Evolutionary conservation across 2,888 invertebrate species (phyloP), one percentile per base, ranked within the genome.

Genomic region (Megaustenia siamemsis): DNA sequence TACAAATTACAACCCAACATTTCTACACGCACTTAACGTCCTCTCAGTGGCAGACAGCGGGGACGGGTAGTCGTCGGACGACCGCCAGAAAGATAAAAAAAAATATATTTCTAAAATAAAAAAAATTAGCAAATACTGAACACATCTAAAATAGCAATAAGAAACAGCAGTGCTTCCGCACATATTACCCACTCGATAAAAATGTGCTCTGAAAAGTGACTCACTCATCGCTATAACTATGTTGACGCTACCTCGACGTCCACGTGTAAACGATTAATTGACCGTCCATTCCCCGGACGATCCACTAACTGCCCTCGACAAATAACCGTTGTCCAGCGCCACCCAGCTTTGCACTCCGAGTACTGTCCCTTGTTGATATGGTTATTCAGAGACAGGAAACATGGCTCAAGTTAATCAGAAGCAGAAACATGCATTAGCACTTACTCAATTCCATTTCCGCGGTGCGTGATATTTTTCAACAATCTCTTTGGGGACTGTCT

Each of bases 341-440:
- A n/a, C 45, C n/a, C 63, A 32, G 32, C 15, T 63, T 32, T 63
- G 60, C 60, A 60, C 60, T 40, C 69, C 18, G 32, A 32, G n/a
- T 43, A n/a, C 6, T 71, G 24, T 45, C n/a, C 45, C 24, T 43
- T 71, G n/a, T n/a, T n/a, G 71, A 3, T 10, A 10, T 28, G 1
- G n/a, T n/a, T 71, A 43, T 71, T n/a, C n/a, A 43, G 40, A 45
- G n/a, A n/a, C 45, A 43, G 28, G 45, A 43, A 71, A n/a, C 24
- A 63, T 10, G 6, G 28, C 6, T 3, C 43, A n/a, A 12, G 8
- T 15, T 24, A 15, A 71, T n/a, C 71, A 28, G 43, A 45, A 3
- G 28, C 71, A 6, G 43, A n/a, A n/a, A 71, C 45, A 71, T 43
- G 71, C 8, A 71, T 24, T 24, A 43, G 71, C 71, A n/a, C 71